Evolutionary conservation across 2,113 vertebrate genomes (phyloP), one percentile per base, ranked within the genome.

Genomic region (Thalassarche chlororhynchos): DNA sequence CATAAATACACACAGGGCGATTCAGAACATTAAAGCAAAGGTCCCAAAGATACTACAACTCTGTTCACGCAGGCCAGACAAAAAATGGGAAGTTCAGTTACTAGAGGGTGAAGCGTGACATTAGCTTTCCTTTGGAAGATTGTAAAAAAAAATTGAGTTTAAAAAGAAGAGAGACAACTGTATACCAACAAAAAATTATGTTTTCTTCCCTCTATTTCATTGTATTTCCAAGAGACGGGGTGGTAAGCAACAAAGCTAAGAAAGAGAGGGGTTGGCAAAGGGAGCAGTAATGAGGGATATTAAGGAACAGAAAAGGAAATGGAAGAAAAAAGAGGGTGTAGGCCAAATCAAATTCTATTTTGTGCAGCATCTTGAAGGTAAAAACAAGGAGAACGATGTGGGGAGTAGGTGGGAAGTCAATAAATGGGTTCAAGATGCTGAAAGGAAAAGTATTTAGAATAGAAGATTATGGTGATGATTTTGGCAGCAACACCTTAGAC

Each of bases 371-470:
- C 62, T 62, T 86, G 28, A 87, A 93, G 57, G 57, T 69, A 84
- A 95, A 95, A 78, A 5, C 17, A 81, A 84, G 31, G 28, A 90
- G 18, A 87, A 66, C 3, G 7, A 79, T 49, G 47, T 84, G 46
- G 38, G 61, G 52, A 93, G 46, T 82, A 87, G 87, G 51, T 94
- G 52, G 74, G 61, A 96, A 95, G 20, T 84, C 36, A 85, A 61
- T 60, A 74, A 92, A 90, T 86, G 40, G 15, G 42, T 79, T 96
- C 87, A 91, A 87, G 87, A 93, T 93, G 78, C 52, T 71, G 92
- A 79, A 93, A 93, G 81, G 74, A 93, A 89, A 96, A 58, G 32
- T 61, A 61, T 76, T 94, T 76, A 91, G 47, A 82, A 69, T 25
- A 84, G 40, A 79, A 90, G 52, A 68, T 64, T 38, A 75, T 18